A percentile compares a stretch with the other conserved stretches of the same genome.
Conservation (phyloP, 2,888 invertebrate species). For the Parnassius mnemosyne region DNA sequence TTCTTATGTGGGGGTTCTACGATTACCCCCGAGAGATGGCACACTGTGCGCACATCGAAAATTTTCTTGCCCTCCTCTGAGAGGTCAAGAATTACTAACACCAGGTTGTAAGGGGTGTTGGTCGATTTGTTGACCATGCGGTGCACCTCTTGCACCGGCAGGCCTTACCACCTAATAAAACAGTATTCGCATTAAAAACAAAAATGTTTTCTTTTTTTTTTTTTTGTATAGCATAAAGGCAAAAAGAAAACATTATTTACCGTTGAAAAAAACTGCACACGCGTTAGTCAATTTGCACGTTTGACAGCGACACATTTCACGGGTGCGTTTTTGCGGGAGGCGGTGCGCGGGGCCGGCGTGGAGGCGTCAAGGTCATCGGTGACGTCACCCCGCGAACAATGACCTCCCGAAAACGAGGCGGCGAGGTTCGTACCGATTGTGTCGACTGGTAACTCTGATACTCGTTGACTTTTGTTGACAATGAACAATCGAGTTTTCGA, state of each 20-base stretch:
- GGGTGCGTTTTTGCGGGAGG: slow-evolving; percentile 46
- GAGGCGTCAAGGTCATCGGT: slow-evolving; percentile 76
- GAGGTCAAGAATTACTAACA: too few species aligned
- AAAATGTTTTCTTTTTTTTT: too few species aligned
- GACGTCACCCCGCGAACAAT: slow-evolving; percentile 71
- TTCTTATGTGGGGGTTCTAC: too few species aligned
- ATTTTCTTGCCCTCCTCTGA: too few species aligned
- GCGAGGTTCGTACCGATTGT: slow-evolving; percentile 37
- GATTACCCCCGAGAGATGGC: too few species aligned
- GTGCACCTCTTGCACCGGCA: too few species aligned
- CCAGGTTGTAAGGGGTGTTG: too few species aligned
- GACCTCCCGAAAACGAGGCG: slow-evolving; percentile 69
- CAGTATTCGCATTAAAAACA: too few species aligned
- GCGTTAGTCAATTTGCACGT: slow-evolving; percentile 30
- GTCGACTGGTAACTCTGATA: slow-evolving; percentile 27
- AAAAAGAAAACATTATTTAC: background rate
- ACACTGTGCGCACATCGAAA: too few species aligned
- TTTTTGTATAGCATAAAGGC: too few species aligned
- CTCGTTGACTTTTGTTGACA: slow-evolving; percentile 23
- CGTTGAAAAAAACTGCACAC: slow-evolving; percentile 1
- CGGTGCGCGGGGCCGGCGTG: slow-evolving; percentile 40
- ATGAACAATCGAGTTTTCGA: slow-evolving; percentile 17
- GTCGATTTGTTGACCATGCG: too few species aligned
- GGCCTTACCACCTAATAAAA: too few species aligned
- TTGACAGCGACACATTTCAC: slow-evolving; percentile 55